Evolutionary conservation across 2,888 invertebrate genomes (phyloP).

Genomic region (Tipula helvola): DNA sequence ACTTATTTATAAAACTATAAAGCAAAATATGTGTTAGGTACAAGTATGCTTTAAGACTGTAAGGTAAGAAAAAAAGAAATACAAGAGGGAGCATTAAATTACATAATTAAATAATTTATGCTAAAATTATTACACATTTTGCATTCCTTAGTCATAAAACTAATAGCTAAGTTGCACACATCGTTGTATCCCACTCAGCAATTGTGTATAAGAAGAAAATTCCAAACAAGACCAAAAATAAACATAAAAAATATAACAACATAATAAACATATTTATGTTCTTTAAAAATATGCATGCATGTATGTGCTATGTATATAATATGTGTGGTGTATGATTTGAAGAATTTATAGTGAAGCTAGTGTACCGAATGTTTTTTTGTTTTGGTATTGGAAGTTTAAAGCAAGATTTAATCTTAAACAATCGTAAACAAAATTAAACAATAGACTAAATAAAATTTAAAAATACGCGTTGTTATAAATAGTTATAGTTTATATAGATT

Average conservation of each 20-base stretch:
- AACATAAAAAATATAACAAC: neutral
- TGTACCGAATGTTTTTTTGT: no score
- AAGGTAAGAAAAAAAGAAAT: neutral
- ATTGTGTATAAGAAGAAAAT: neutral
- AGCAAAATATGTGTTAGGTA: neutral
- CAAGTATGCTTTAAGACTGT: neutral
- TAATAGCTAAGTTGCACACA: neutral
- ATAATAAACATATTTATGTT: neutral
- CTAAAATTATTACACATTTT: neutral
- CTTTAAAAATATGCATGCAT: neutral
- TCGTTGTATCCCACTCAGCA: neutral
- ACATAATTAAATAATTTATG: neutral
- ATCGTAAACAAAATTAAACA: no score
- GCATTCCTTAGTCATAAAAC: neutral
- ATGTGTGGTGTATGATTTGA: neutral
- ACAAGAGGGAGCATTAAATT: neutral
- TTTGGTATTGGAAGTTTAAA: no score
- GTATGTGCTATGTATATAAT: neutral
- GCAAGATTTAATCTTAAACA: no score
- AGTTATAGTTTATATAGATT: no score
- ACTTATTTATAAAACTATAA: neutral
- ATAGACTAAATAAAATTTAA: no score
- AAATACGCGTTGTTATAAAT: no score
- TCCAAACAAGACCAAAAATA: neutral
- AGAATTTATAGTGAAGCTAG: neutral